phyloP scores from a whole-genome alignment of 1,140 invertebrate species.

The Euwallacea similis region DNA sequence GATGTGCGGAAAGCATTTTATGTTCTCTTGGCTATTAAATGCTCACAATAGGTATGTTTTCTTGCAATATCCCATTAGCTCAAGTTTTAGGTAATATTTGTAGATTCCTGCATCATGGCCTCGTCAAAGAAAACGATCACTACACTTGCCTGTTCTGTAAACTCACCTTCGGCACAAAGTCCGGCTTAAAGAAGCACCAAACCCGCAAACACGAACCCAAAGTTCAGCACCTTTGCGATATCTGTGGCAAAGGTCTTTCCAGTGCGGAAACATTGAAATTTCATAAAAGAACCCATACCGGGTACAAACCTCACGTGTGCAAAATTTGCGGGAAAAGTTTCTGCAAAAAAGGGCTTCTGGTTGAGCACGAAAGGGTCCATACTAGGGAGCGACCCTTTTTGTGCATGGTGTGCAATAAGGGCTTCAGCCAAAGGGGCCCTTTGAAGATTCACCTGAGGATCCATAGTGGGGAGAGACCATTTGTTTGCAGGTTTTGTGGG shows the following conservation, averaged over 20 bases:
- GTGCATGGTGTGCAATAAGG: constrained; percentile 55
- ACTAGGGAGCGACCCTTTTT: constrained; percentile 47
- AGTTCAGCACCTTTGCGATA: constrained; percentile 59
- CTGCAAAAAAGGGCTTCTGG: constrained; percentile 47
- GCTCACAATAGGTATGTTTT: constrained; percentile 41
- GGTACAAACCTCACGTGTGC: constrained; percentile 74
- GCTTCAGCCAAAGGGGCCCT: constrained; percentile 69
- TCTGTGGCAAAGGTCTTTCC: constrained; percentile 78
- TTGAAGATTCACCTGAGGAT: constrained; percentile 67
- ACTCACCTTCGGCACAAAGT: constrained; percentile 45
- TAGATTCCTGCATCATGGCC: constrained; percentile 33
- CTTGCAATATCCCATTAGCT: neutral
- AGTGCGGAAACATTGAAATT: constrained; percentile 70
- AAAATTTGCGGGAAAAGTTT: constrained; percentile 67
- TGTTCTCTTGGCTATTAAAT: constrained; percentile 49
- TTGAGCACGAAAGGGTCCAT: constrained; percentile 59
- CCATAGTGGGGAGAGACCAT: constrained; percentile 59
- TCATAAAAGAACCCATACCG: constrained; percentile 75
- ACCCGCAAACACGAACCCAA: constrained; percentile 45
- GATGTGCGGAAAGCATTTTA: constrained; percentile 59
- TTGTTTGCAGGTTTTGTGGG: constrained; percentile 45
- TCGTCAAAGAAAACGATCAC: constrained; percentile 29
- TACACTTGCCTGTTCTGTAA: constrained; percentile 39
- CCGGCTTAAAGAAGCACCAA: constrained; percentile 46
- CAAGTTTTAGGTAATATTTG: constrained; percentile 20